A percentile compares a stretch with the other conserved stretches of the same genome.
These are phyloP conservation scores for Plecturocebus donacophilus DNA, from an alignment of 2,113 vertebrate species.

Conservation along the genomic window DNA sequence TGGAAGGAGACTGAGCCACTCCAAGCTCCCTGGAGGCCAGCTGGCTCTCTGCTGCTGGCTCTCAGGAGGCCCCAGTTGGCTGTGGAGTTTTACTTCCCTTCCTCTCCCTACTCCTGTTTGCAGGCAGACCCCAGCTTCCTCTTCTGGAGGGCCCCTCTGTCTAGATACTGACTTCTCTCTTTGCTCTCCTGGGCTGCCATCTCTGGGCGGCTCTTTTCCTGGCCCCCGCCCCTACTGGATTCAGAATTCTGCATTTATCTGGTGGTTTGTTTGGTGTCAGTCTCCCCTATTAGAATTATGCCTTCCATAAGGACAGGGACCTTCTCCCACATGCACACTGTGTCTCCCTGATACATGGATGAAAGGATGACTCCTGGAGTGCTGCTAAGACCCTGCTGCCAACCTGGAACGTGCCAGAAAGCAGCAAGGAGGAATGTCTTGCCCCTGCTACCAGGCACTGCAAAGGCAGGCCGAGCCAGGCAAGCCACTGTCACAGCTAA, in stretches of 20 bases:
- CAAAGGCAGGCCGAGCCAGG: not conserved
- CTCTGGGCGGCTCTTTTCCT: not conserved
- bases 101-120: not conserved
- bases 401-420: not conserved
- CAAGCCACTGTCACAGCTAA: not conserved
- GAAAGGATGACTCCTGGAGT: not conserved
- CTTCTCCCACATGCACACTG: accelerated
- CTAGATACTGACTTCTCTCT: not conserved
- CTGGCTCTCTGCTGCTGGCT: not conserved
- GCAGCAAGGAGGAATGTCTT: no score
- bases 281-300: not conserved
- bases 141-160: not conserved
- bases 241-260: not conserved
- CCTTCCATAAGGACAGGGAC: not conserved
- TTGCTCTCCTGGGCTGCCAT: not conserved
- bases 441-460: not conserved
- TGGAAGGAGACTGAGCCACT: not conserved
- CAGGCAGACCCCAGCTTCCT: not conserved
- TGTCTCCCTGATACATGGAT: no score
- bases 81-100: not conserved
- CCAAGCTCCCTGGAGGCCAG: not conserved
- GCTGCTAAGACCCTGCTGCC: not conserved
- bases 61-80: not conserved
- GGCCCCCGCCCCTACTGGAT: not conserved
- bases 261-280: not conserved